Conservation (phyloP, 1,140 invertebrate species). For the Hylaeus volcanicus region DNA sequence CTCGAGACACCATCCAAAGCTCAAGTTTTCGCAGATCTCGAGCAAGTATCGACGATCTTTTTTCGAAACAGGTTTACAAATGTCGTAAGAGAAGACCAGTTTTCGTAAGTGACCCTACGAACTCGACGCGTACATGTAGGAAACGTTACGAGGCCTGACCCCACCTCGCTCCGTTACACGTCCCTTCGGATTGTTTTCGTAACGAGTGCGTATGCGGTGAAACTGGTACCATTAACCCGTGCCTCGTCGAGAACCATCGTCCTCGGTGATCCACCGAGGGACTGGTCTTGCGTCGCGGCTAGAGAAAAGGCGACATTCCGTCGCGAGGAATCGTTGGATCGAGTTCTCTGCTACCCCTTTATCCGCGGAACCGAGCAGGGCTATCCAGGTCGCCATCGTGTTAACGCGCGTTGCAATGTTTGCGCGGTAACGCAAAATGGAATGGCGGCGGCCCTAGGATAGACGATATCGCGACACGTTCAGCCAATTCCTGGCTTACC, state of each 20-base stretch:
- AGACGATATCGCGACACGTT: background rate
- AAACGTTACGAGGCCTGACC: constrained; percentile 53
- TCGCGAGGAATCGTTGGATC: background rate
- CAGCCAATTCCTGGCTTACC: background rate
- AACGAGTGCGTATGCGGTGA: constrained; percentile 67
- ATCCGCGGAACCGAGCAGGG: background rate
- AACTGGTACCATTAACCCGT: constrained; percentile 73
- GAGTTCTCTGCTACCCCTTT: background rate
- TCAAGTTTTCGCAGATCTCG: no score
- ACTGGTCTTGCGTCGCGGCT: constrained; percentile 20
- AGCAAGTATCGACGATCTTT: background rate
- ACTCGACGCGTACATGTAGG: constrained; percentile 54
- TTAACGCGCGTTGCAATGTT: constrained; percentile 11
- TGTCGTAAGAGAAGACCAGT: constrained; percentile 66
- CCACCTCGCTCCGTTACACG: constrained; percentile 64
- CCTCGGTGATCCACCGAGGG: constrained; percentile 8
- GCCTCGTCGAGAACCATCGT: constrained; percentile 23
- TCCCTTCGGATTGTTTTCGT: constrained; percentile 69
- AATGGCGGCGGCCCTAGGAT: background rate
- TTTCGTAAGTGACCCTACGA: constrained; percentile 68
- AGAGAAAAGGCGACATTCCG: constrained; percentile 14
- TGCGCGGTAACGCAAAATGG: background rate
- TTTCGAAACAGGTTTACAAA: constrained; percentile 62
- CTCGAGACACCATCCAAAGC: no score
- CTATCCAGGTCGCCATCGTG: background rate